phyloP scores from a whole-genome alignment of 2,797 vertebrate genomes.

The Cuculus canorus region DNA sequence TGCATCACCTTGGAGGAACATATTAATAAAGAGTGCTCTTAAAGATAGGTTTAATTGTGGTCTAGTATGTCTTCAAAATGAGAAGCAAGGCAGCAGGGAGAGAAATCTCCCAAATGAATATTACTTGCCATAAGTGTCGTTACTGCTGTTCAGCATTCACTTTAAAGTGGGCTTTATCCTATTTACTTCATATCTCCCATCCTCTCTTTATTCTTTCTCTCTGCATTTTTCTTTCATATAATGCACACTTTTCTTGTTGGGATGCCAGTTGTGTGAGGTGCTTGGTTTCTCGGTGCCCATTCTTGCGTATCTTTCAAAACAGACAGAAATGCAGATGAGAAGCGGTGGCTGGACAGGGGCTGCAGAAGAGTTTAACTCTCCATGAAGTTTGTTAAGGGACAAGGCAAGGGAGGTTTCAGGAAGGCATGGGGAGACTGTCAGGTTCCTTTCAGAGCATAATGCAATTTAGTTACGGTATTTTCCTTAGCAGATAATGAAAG shows the following conservation, averaged over 20 bases:
- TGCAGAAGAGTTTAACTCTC: not conserved
- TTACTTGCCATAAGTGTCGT: constrained; percentile 33
- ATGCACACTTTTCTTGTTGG: not conserved
- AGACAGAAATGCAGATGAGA: not conserved
- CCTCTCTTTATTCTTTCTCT: not conserved
- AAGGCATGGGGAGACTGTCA: not conserved
- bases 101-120: constrained; percentile 41
- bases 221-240: not conserved
- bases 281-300: accelerated
- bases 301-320: not conserved
- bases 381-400: not conserved
- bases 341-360: not conserved
- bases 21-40: constrained; percentile 19
- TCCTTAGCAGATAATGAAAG: not conserved
- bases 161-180: constrained; percentile 11
- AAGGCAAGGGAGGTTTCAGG: not conserved
- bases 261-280: accelerated
- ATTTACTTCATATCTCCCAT: constrained; percentile 11
- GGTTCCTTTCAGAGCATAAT: not conserved
- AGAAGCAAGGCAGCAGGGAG: not conserved
- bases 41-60: constrained; percentile 49
- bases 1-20: constrained; percentile 43
- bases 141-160: constrained; percentile 14
- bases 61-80: constrained; percentile 48
- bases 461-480: not conserved